These are phyloP conservation scores for Trochalopteron elliotii DNA, from an alignment of 2,113 vertebrate species.

Conservation along the genomic window DNA sequence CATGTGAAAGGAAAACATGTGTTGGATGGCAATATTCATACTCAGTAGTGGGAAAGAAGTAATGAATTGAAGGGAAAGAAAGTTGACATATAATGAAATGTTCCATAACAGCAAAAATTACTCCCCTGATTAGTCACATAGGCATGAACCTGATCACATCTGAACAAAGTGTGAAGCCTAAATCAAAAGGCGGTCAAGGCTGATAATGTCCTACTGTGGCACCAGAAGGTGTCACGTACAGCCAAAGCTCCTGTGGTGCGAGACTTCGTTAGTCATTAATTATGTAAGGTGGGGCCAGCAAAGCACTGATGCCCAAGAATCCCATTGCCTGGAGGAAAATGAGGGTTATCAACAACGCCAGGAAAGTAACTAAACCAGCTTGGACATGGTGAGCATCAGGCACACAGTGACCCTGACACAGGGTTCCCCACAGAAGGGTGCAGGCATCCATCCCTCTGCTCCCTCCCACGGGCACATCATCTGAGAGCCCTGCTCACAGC, in stretches of 20 bases:
- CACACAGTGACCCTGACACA: not conserved
- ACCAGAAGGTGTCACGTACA: not conserved
- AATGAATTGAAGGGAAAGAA: not conserved
- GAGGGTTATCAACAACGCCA: not conserved
- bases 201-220: not conserved
- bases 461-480: rapidly evolving
- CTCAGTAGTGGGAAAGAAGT: not conserved
- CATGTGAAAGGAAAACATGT: not conserved
- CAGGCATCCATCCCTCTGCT: not conserved
- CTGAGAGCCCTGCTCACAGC: not conserved
- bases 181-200: not conserved
- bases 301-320: not conserved
- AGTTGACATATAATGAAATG: not conserved
- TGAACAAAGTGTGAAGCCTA: not conserved
- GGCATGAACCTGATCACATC: not conserved
- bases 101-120: not conserved
- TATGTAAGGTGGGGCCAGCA: not conserved
- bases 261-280: not conserved
- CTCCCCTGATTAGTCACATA: not conserved
- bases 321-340: not conserved
- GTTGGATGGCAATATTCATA: not conserved
- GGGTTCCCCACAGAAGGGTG: not conserved
- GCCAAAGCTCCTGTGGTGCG: not conserved
- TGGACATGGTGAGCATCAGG: not conserved
- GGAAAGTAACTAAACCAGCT: not conserved